These are phyloP conservation scores for Aurelia sp. DNA, from an alignment of 30 jellyfish, hydroid and myxozoan genomes.

Conservation along the genomic window DNA sequence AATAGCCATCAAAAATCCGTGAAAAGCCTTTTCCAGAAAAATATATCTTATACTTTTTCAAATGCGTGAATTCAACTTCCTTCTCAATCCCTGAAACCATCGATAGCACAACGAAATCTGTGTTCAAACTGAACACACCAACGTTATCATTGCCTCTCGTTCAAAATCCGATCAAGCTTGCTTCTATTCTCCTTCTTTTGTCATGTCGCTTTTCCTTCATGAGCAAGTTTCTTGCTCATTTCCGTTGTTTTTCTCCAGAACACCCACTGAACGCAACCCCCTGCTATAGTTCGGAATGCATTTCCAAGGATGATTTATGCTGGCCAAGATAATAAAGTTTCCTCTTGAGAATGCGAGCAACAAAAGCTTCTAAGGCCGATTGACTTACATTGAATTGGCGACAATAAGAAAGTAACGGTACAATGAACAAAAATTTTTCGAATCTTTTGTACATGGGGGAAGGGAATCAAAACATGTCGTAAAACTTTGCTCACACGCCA, in stretches of 20 bases:
- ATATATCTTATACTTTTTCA: too few relatives aligned
- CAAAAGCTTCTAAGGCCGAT: constrained; percentile 42
- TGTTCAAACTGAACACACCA: too few relatives aligned
- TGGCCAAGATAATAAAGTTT: constrained; percentile 28
- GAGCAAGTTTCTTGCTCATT: too few relatives aligned
- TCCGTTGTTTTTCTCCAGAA: not conserved
- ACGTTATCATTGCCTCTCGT: too few relatives aligned
- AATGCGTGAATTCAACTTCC: too few relatives aligned
- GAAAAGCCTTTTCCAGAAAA: too few relatives aligned
- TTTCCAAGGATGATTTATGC: constrained; percentile 41
- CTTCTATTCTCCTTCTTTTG: too few relatives aligned
- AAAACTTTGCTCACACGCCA: constrained; percentile 3
- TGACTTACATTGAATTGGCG: constrained; percentile 35
- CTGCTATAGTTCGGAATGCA: constrained; percentile 27
- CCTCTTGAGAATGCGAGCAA: constrained; percentile 31
- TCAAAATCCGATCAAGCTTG: too few relatives aligned
- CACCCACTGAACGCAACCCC: constrained; percentile 35
- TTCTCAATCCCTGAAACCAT: too few relatives aligned
- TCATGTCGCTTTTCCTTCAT: too few relatives aligned
- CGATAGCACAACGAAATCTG: too few relatives aligned
- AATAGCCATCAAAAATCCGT: too few relatives aligned
- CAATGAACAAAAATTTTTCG: constrained; percentile 67
- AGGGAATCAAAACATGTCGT: constrained; percentile 3
- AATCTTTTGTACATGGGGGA: constrained; percentile 52
- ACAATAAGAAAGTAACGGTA: constrained; percentile 79